These are phyloP conservation scores for Chelmon rostratus DNA, from an alignment of 2,797 vertebrate genomes.

Conservation along the genomic window DNA sequence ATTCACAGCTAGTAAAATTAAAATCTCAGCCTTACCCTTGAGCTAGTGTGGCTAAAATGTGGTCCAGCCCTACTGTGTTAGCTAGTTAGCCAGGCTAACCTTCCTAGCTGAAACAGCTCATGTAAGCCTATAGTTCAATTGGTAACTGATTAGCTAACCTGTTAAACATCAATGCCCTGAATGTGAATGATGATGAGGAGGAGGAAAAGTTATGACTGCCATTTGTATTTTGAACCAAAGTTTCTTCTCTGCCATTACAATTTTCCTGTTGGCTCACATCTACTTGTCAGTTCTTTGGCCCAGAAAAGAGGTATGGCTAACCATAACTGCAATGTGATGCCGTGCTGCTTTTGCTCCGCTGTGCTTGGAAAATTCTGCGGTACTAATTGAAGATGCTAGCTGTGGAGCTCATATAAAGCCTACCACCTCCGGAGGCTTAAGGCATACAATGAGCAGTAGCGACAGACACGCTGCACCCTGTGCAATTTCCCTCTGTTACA, in stretches of 20 bases:
- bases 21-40: background rate
- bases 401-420: background rate
- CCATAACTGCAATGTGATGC: background rate
- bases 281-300: background rate
- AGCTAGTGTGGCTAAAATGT: background rate
- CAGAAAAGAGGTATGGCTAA: background rate
- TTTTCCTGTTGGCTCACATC: background rate
- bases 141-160: background rate
- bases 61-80: background rate
- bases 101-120: background rate
- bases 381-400: background rate
- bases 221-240: background rate
- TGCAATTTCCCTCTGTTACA: background rate
- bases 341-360: background rate
- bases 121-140: background rate
- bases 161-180: background rate
- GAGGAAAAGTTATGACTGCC: background rate
- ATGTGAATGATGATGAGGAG: background rate
- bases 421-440: background rate
- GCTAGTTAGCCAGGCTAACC: background rate
- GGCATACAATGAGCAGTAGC: background rate
- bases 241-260: background rate
- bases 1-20: background rate
- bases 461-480: background rate
- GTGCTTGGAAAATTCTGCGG: slow-evolving; percentile 1